Conservation (phyloP, 2,888 invertebrate genomes). For the Stegana nigrithorax region DNA sequence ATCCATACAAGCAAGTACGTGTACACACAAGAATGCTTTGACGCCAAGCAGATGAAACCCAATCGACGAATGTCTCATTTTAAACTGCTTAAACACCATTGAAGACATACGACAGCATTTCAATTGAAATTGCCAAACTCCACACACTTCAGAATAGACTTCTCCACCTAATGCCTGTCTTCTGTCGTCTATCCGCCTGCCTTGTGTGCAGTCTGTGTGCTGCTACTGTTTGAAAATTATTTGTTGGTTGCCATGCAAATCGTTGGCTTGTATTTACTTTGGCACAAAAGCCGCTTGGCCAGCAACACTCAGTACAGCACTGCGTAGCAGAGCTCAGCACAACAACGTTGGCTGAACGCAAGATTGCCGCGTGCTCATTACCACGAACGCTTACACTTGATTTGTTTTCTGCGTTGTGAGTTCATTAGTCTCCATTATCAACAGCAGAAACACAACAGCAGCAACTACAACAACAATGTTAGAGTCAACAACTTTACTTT, state of each 20-base stretch:
- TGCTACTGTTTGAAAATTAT: not conserved
- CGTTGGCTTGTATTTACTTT: not conserved
- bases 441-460: conserved; percentile 16
- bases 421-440: conserved; percentile 51
- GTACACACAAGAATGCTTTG: conserved; percentile 1
- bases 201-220: not conserved
- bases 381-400: not conserved
- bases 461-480: conserved; percentile 13
- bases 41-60: not conserved
- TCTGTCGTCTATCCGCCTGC: too few species aligned
- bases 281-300: too few species aligned
- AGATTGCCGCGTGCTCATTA: too few species aligned
- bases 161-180: too few species aligned
- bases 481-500: conserved; percentile 46
- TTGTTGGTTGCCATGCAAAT: conserved; percentile 3
- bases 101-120: not conserved
- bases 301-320: not conserved
- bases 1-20: not conserved
- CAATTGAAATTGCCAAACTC: not conserved
- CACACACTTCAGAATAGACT: too few species aligned
- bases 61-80: too few species aligned
- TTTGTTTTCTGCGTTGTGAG: conserved; percentile 21
- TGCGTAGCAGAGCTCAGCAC: not conserved
- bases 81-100: not conserved
- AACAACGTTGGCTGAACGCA: not conserved